Evolutionary conservation across 23 tunicate species (phyloP).

Genomic region (Trididemnum miniatum): DNA sequence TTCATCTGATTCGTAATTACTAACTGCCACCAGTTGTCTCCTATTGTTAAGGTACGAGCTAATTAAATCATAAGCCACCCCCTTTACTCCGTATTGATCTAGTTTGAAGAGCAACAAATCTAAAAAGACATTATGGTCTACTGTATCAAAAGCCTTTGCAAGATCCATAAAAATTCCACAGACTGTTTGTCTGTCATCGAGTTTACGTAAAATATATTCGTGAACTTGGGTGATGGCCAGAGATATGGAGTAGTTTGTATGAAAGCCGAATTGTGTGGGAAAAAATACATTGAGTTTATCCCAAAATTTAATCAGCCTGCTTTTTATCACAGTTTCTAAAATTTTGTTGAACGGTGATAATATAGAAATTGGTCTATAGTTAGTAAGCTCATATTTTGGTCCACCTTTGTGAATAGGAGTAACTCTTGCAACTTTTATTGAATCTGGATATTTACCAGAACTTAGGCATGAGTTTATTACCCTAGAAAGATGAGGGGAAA

Average conservation of each 20-base stretch:
- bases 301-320: background rate
- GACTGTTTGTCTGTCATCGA: background rate
- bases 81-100: no score
- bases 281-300: background rate
- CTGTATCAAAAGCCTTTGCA: conserved; percentile 5
- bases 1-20: no score
- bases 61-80: no score
- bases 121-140: background rate
- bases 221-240: background rate
- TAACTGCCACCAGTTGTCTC: no score
- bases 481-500: background rate
- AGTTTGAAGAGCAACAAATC: no score
- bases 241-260: background rate
- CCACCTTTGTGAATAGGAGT: background rate
- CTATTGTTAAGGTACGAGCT: no score
- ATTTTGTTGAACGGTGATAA: background rate
- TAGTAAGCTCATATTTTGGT: background rate
- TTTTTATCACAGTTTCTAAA: background rate
- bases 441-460: background rate
- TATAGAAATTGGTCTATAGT: background rate
- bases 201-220: background rate
- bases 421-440: background rate
- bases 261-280: background rate
- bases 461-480: background rate
- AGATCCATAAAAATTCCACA: background rate